Conservation (phyloP, 2,113 vertebrate species). For the Zosterops hypoxanthus region DNA sequence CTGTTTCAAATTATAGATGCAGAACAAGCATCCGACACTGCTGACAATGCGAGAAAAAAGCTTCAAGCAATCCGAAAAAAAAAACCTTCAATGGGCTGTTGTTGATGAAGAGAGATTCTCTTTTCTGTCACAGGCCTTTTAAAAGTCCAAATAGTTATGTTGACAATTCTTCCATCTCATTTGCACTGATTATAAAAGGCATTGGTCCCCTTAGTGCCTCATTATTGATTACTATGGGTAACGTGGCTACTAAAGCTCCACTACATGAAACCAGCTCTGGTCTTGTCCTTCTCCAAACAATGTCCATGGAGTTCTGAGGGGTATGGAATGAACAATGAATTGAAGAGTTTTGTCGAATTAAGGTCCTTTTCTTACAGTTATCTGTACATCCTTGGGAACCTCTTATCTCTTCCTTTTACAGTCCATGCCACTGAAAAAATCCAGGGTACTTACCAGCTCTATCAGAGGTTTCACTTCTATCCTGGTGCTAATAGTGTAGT, state of each 20-base stretch:
- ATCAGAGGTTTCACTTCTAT: not conserved
- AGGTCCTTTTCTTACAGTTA: not conserved
- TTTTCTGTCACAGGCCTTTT: not conserved
- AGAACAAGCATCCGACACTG: not conserved
- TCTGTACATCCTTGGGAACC: not conserved
- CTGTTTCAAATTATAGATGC: not conserved
- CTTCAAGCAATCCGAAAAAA: not conserved
- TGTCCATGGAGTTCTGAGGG: fast-evolving
- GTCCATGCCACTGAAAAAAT: not conserved
- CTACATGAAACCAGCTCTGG: not conserved
- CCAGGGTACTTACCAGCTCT: not conserved
- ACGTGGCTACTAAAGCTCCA: not conserved
- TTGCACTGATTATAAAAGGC: not conserved
- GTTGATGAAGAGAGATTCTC: not conserved
- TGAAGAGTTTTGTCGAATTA: not conserved
- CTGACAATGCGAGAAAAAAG: not conserved
- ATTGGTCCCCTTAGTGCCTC: not conserved
- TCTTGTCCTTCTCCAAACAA: not conserved
- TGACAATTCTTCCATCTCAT: not conserved
- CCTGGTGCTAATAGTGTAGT: not conserved
- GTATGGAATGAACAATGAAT: not conserved
- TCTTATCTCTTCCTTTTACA: not conserved
- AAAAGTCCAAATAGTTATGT: not conserved
- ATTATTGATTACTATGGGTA: not conserved
- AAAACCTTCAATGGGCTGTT: not conserved